Base-by-base conservation (phyloP, 2,888 invertebrate species). In the Rugalucina vietnamica region DNA sequence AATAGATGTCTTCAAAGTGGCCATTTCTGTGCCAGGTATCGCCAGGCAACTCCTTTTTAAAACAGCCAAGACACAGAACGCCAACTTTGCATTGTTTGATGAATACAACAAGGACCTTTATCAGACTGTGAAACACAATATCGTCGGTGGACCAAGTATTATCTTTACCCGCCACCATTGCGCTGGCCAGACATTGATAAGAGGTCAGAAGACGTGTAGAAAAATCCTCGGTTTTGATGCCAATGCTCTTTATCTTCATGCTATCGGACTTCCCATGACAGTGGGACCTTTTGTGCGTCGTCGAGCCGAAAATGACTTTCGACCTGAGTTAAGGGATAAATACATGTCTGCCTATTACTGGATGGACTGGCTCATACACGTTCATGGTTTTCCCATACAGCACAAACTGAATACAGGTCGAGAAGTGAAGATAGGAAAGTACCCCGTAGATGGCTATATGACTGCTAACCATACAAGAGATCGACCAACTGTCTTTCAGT, bases 1-100 rank as follows among this genome's bases (percentile, higher is more conserved):
- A 0, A 81, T 88, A 32, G 89, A 90, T 39, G 81, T 90, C 18
- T 87, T 90, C 50, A 89, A 89, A 73, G 79, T 72, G 24, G 79
- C 84, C 12, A 82, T 89, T 24, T 82, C 81, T 0, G 85, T 90
- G 14, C 90, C 89, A 8, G 87, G 88, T n/a, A 60, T 88, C 34
- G 88, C 87, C 21, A 65, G 88, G n/a, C 78, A 80, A 21, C 71
- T 88, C 43, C 76, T 89, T 14, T 86, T 86, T 57, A 77, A 73
- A 24, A 76, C 82, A 29, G 73, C 70, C 27, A 69, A 70, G 8
- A 29, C 71, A 27, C 18, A 57, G 18, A 72, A 71, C 21, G 84
- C 75, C 36, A 79, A 81, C 36, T 90, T 90, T 60, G 76, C 85
- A 36, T 71, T 90, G n/a, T 80, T 89, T 36, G 76, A 88, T 43